A percentile compares a stretch with the other conserved stretches of the same genome.
Conservation (phyloP, 1,140 invertebrate genomes). For the Anastrepha obliqua region DNA sequence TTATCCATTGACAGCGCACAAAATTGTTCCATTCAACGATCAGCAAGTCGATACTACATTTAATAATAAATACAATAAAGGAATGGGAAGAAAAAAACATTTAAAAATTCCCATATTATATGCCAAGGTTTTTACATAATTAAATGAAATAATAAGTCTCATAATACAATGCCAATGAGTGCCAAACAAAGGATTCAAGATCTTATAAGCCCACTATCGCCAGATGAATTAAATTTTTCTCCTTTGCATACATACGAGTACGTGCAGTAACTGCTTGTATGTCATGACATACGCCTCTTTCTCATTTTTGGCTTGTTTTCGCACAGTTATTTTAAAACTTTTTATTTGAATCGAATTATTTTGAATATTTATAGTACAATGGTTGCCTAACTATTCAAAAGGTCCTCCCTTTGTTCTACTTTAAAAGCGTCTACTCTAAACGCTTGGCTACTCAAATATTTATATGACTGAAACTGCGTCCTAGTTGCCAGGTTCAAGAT, state of each 20-base stretch:
- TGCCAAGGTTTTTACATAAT: background rate
- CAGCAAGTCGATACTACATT: too few species aligned
- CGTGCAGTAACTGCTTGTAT: background rate
- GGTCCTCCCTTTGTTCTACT: too few species aligned
- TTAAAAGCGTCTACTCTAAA: too few species aligned
- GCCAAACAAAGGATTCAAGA: background rate
- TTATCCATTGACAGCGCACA: background rate
- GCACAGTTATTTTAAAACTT: slow-evolving; percentile 17
- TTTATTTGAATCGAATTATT: background rate
- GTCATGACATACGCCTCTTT: background rate
- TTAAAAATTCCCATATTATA: background rate
- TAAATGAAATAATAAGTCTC: background rate
- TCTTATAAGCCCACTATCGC: too few species aligned
- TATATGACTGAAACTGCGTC: too few species aligned
- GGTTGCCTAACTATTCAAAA: too few species aligned
- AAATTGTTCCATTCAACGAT: background rate
- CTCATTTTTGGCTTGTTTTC: background rate
- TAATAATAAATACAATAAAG: too few species aligned
- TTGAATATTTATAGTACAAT: too few species aligned
- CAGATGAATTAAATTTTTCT: too few species aligned
- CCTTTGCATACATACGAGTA: background rate
- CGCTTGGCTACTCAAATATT: too few species aligned
- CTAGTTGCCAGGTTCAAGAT: too few species aligned
- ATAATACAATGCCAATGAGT: background rate
- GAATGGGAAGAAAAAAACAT: background rate